Base-by-base conservation (phyloP, 1,140 invertebrate species). In the Cyclina sinensis region DNA sequence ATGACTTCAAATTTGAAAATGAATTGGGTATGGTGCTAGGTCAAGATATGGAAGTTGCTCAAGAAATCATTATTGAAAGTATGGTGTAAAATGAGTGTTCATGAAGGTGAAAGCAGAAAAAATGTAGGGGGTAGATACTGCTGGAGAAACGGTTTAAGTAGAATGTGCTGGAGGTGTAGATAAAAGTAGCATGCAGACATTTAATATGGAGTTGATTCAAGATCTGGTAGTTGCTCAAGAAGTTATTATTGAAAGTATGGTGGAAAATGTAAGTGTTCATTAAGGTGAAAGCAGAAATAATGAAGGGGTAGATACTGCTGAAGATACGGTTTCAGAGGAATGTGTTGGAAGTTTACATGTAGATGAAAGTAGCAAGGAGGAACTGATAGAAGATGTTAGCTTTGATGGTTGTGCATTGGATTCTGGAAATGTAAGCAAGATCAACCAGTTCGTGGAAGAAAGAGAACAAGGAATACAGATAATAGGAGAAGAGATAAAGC, bases 401-500 rank as follows among this genome's bases (percentile, higher is more conserved):
- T 57, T 57, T 57, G 14, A 21, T 57, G 51, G n/a, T 5, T 37
- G 27, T 35, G 65, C 5, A 48, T 48, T 7, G 7, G 46, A 48
- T 30, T 68, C 30, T 68, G 65, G 30, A 4, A 68, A 37, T 30
- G 11, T 68, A 68, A 35, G 43, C 32, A 35, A 3, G 62, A 4
- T 30, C 4, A 37, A 27, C 21, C 32, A n/a, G 35, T 24, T 24
- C 3, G 70, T 1, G 43, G 51, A 27, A 79, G 76, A 79, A 79
- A 51, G 27, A 79, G 76, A 54, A 27, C 21, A 43, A 14, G 24
- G 30, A 57, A 54, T 54, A 2, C 51, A 30, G 51, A 57, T 35
- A 79, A 3, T 79, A 54, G 76, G 76, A 27, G 43, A 54, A 79
- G 76, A 54, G 54, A 79, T 57, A 79, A 54, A 79, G 51, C n/a